Percentiles rank a stretch among this genome's conserved stretches.
Conservation (phyloP, 2,888 invertebrate genomes). For the Tricholauxania praeusta region DNA sequence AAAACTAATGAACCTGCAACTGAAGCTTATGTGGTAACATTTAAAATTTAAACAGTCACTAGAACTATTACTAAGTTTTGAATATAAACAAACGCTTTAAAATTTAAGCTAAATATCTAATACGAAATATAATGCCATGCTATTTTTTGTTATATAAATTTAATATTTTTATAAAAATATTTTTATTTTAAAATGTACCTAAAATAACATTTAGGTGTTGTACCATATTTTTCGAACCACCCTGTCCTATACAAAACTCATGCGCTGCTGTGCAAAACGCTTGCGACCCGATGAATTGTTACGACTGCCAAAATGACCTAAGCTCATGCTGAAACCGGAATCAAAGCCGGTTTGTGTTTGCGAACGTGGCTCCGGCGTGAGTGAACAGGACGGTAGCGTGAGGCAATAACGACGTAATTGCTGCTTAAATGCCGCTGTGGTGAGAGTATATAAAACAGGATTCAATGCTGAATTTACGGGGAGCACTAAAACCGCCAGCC, state of each 20-base stretch:
- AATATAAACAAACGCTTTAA: too few relatives aligned
- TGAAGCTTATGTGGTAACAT: too few relatives aligned
- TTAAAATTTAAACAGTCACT: too few relatives aligned
- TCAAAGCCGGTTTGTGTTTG: conserved; percentile 66
- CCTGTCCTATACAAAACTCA: conserved; percentile 55
- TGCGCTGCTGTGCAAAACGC: conserved; percentile 65
- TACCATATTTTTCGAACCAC: not conserved
- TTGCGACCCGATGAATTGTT: conserved; percentile 61
- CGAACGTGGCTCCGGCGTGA: conserved; percentile 58
- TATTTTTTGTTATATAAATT: too few relatives aligned
- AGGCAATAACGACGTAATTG: conserved; percentile 66
- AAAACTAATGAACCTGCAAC: too few relatives aligned
- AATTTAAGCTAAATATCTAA: too few relatives aligned
- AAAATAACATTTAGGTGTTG: too few relatives aligned
- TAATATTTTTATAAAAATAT: too few relatives aligned
- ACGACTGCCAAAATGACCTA: conserved; percentile 65
- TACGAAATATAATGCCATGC: too few relatives aligned
- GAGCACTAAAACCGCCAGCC: conserved; percentile 73
- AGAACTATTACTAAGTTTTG: too few relatives aligned
- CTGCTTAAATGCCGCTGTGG: conserved; percentile 73
- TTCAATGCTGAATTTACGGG: conserved; percentile 75
- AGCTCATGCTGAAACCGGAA: conserved; percentile 68
- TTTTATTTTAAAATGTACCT: too few relatives aligned
- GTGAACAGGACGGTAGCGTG: conserved; percentile 55
- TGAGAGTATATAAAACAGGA: conserved; percentile 74